Evolutionary conservation across 2,113 vertebrate genomes (phyloP), one percentile per base, ranked within the genome.

Genomic region (Engystomops pustulosus): DNA sequence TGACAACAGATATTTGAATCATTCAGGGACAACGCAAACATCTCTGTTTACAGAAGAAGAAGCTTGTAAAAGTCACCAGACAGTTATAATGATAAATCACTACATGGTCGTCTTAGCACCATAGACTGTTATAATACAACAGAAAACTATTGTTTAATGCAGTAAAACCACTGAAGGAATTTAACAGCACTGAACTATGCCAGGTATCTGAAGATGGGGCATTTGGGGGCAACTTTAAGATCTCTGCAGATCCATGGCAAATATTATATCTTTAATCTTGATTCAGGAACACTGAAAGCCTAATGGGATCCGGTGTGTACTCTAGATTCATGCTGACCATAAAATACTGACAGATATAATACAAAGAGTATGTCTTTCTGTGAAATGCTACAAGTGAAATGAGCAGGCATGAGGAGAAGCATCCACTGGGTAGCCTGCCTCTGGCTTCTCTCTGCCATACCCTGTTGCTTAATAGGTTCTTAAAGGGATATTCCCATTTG

Each of bases 61-160:
- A 20, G 58, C 58, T 32, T 79, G 58, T 45, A 80, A 65, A 65
- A 80, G 55, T 32, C 11, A 41, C 25, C 38, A 30, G 30, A n/a
- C 44, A 27, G 32, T 41, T 76, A 15, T 23, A 62, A 62, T 62
- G 53, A 79, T 62, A 41, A 41, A 44, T 76, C 38, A 0, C 23
- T 30, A 6, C 4, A 15, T 7, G 44, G 23, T 67, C 15, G 6
- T 18, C 15, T 47, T 49, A 49, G 70, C 23, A 27, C 30, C 38
- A 27, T 25, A 25, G n/a, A 25, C 9, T 72, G 69, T 72, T 25
- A 72, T 4, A 25, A 10, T 14, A 17, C 10, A 45, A 41, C 3
- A 32, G 23, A 30, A 34, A 67, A 12, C 32, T 67, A 65, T 34
- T 65, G 60, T 65, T 34, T 32, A 17, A 18, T 32, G 32, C 15